Evolutionary conservation across 2,113 vertebrate species (phyloP), one percentile per base, ranked within the genome.

Genomic region (Cichladusa arquata): DNA sequence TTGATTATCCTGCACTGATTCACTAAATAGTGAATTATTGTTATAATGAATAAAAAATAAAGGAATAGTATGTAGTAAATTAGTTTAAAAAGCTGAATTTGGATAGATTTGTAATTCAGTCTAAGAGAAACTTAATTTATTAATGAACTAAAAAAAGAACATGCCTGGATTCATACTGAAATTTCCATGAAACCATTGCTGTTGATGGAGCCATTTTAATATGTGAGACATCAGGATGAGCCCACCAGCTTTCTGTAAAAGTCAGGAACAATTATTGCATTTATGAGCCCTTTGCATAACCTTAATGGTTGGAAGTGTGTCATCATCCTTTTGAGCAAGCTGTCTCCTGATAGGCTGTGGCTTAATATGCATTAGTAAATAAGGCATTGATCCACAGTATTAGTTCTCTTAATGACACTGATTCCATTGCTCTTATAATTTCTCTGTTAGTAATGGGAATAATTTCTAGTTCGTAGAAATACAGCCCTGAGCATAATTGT

Each of bases 401-500:
- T 78, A 33, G 47, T 93, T 90, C 76, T 65, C n/a, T 73, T 92
- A 86, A 86, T 92, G 70, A 73, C 80, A 86, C 34, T 42, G 40
- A 40, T 76, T 76, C 65, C 12, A 42, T 44, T 80, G 31, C 64
- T 92, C 45, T 71, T 89, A 71, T 50, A 19, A 50, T 78, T 81
- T 81, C 67, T 93, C 66, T 91, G 48, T 56, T 92, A 83, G 86
- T 88, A 81, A 84, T 86, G 28, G 70, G 20, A n/a, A 51, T 94
- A 57, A 94, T 94, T 81, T 89, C 42, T 64, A 90, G 47, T 64
- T 81, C 15, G 4, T 67, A 78, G 36, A 90, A 95, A 92, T 82
- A 78, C 70, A 76, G 50, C 61, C 42, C 82, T 90, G 79, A 94
- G 89, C 82, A 81, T 93, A 81, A 92, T 92, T 95, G 96, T 91